Base-by-base conservation (phyloP, 2,797 vertebrate genomes). In the Pachyuromys duprasi region DNA sequence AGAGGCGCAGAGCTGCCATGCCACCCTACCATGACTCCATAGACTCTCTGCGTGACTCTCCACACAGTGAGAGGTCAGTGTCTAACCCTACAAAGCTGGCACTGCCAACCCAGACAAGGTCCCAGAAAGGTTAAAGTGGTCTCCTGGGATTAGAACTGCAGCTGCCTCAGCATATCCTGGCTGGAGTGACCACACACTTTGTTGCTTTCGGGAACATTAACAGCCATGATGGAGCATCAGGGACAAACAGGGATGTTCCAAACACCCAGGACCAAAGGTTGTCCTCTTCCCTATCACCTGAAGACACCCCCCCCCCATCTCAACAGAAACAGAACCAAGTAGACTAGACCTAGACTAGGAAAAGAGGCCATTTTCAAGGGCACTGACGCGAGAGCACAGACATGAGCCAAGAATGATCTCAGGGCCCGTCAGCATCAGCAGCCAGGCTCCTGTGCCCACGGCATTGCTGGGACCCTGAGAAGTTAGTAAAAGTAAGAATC, bases 1-100 rank as follows among this genome's bases (percentile, higher is more conserved):
- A 99, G 89, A 98, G 98, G 8, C 99, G 98, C 90, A 98, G 99
- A 96, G 99, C 99, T 18, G 98, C 98, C 36, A 96, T 98, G 8
- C 99, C 99, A 97, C 93, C 96, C 45, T 99, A 99, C 86, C 99
- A 99, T 1, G 99, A 99, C 97, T 99, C 99, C 0, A 99, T 99
- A 92, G 99, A 99, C 98, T 99, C 99, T 26, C 99, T 99, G 96
- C 98, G 99, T 84, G 99, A 99, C 98, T 99, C 99, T 26, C 99
- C 99, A 0, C 99, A 99, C 98, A 99, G 99, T 39, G 99, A 99
- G 99, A 99, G 99, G 99, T 99, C 99, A 98, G 98, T 95, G 3
- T 93, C 93, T 28, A 12, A 84, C 93, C 86, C 69, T 8, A 67
- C 89, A 96, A 26, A n/a, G n/a, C 65, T 86, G 36, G 33, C 53